Base-by-base conservation (phyloP, 2,888 invertebrate species). In the Lagria hirta region DNA sequence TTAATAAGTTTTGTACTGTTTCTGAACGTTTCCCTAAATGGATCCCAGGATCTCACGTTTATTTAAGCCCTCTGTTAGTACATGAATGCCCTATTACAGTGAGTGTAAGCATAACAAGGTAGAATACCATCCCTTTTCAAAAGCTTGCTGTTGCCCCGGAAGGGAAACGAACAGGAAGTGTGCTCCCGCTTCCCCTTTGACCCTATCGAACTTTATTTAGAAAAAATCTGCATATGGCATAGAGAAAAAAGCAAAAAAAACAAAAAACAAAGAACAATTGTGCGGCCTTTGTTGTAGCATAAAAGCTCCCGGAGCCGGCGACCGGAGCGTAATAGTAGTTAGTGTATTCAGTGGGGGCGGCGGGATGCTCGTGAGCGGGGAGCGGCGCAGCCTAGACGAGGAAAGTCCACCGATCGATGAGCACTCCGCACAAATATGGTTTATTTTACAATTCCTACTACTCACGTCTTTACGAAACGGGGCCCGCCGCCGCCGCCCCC, bases 321-420 rank as follows among this genome's bases (percentile, higher is more conserved):
- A 18, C 45, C 38, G 30, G 28, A 53, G 50, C 52, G 49, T 51
- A 53, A 57, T 53, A 52, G 42, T 48, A 54, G 51, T 57, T 57
- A 54, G 51, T 51, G 51, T 55, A 53, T 52, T 53, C 52, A 47
- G 58, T 47, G 50, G 51, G 55, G 56, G 45, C 54, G 54, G 49
- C 51, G 61, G 38, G 54, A 52, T 54, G 53, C 54, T 54, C 49
- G 52, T 51, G 50, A n/a, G n/a, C 48, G 51, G 46, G 52, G 28
- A 28, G 35, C 35, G 51, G 52, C 33, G 47, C 37, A 44, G 52
- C 44, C 54, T 33, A 49, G 52, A 51, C 48, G 55, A 52, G 57
- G 53, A 56, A 57, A 59, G 60, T 57, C 54, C 57, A 50, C 58
- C 58, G 59, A 62, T 62, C 62, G 61, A 61, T 61, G 62, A 60